Base-by-base conservation (phyloP, 2,113 vertebrate species). In the Tetraodon nigroviridis region DNA sequence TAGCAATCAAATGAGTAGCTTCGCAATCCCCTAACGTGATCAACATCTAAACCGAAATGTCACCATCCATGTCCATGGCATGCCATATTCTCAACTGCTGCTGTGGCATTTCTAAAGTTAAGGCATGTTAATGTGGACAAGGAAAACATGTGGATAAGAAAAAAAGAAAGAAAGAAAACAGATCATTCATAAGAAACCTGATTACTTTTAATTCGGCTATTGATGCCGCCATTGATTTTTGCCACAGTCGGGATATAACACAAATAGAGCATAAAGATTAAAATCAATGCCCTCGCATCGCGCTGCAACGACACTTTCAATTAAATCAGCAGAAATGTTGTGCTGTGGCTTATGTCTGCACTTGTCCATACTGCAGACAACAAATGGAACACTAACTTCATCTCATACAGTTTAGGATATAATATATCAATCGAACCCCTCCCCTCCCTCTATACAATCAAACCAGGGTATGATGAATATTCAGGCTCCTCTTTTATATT, bases 181-280 rank as follows among this genome's bases (percentile, higher is more conserved):
- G 70, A 44, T 40, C 1, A 37, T 37, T 37, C 12, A 42, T 37
- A 51, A 61, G 53, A 53, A 15, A 5, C 8, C 2, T 37, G 32
- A 37, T 37, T 37, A 37, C 10, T 37, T 37, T 11, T 10, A 37
- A 37, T 37, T 29, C 57, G 57, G 6, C 12, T 6, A 59, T 19
- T 64, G 22, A 58, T 42, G 50, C 11, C 19, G 46, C 53, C 55
- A 73, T 20, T 48, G 46, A 48, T 48, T 48, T 48, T 7, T 19
- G 17, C n/a, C 46, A 16, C 22, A 65, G 58, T 66, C 63, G 49
- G 27, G 15, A 64, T 55, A 61, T 48, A 48, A 55, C 21, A 49
- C 73, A 82, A 84, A 75, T 78, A 77, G 79, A 84, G 81, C 80
- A 70, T 66, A 69, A 71, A 62, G 62, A 72, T 49, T 51, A 37